Percentiles rank a stretch among this genome's conserved stretches.
Evolutionary conservation across 2,797 vertebrate species (phyloP).

Genomic region (Kryptolebias ocellatus): DNA sequence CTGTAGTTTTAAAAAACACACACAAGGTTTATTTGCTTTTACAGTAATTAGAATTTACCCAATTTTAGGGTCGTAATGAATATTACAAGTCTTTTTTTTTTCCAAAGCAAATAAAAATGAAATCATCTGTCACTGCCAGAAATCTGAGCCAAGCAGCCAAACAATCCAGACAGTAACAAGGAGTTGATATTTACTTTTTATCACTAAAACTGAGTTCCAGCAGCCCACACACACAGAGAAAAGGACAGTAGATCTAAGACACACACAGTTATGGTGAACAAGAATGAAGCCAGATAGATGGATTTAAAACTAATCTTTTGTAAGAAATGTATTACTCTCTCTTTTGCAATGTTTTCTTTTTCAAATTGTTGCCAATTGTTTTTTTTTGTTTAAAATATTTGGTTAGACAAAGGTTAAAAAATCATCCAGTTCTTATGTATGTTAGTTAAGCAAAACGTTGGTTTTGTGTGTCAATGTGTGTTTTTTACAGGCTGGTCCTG

Average conservation of each 20-base stretch:
- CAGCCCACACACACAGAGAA: slow-evolving; percentile 56
- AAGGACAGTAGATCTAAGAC: slow-evolving; percentile 42
- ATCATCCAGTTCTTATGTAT: neutral
- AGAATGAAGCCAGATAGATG: neutral
- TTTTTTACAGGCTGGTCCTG: neutral
- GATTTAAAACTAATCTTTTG: neutral
- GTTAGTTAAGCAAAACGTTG: neutral
- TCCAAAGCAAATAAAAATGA: slow-evolving; percentile 45
- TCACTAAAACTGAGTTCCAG: slow-evolving; percentile 49
- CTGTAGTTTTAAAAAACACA: slow-evolving; percentile 8
- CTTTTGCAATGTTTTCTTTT: neutral
- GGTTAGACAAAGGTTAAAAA: neutral
- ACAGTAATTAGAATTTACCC: slow-evolving; percentile 29
- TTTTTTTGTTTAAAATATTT: neutral
- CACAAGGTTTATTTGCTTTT: slow-evolving; percentile 7
- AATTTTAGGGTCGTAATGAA: slow-evolving; percentile 34
- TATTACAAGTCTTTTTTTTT: slow-evolving; percentile 39
- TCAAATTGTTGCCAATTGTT: neutral
- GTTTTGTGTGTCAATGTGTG: neutral
- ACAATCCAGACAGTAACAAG: slow-evolving; percentile 52
- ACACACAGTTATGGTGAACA: no score
- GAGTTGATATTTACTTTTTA: slow-evolving; percentile 52
- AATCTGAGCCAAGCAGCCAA: slow-evolving; percentile 35
- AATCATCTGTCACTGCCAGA: slow-evolving; percentile 33
- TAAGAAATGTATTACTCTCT: neutral